Conservation (phyloP, 2,113 vertebrate species). For the Neogale vison region DNA sequence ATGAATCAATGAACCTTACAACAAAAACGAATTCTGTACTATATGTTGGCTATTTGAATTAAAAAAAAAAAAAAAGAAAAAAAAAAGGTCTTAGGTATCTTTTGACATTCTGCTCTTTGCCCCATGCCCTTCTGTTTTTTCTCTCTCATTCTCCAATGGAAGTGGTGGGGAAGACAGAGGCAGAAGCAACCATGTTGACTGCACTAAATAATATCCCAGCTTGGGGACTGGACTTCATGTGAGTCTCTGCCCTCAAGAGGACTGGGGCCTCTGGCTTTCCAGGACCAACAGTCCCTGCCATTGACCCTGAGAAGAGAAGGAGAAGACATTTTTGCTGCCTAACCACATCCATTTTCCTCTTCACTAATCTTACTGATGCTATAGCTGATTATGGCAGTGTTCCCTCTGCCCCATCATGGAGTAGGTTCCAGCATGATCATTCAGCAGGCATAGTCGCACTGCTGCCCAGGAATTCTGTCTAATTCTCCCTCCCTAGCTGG, state of each 20-base stretch:
- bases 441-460: background rate
- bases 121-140: constrained; percentile 69
- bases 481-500: background rate
- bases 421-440: background rate
- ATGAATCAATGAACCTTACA: no score
- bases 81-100: background rate
- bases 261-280: background rate
- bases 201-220: constrained; percentile 71
- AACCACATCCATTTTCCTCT: constrained; percentile 59
- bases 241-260: constrained; percentile 57
- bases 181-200: constrained; percentile 47
- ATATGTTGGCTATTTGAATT: no score
- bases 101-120: constrained; percentile 40
- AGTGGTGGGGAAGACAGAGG: constrained; percentile 18
- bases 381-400: constrained; percentile 42
- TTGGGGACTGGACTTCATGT: constrained; percentile 26
- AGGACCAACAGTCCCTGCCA: background rate
- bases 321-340: constrained; percentile 33
- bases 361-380: constrained; percentile 67
- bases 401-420: background rate
- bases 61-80: no score
- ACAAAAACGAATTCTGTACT: no score
- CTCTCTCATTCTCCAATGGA: constrained; percentile 37
- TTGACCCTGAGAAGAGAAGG: constrained; percentile 21
- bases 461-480: constrained; percentile 15